Conservation (phyloP, 2,113 vertebrate genomes). For the Leucosticte australis region DNA sequence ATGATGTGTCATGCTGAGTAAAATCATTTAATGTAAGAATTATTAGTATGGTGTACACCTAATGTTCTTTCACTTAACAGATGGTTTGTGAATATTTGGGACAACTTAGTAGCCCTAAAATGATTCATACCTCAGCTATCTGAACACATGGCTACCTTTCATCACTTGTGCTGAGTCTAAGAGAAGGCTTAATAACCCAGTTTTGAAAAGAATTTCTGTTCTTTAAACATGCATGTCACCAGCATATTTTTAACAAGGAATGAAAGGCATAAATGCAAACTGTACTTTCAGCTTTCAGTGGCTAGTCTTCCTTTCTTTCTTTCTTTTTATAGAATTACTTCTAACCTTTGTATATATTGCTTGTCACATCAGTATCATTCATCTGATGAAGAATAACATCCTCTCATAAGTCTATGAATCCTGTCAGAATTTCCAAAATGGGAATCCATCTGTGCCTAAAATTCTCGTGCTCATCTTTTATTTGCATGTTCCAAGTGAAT, state of each 20-base stretch:
- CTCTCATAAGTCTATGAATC: background rate
- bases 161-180: background rate
- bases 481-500: background rate
- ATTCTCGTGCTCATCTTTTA: background rate
- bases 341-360: background rate
- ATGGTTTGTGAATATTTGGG: conserved; percentile 53
- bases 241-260: background rate
- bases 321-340: background rate
- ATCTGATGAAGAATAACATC: background rate
- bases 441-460: background rate
- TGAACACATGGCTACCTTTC: conserved; percentile 57
- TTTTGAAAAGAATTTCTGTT: background rate
- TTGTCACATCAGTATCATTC: background rate
- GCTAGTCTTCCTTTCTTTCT: background rate
- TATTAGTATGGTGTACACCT: background rate
- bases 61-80: conserved; percentile 36
- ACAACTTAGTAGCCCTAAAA: conserved; percentile 10
- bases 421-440: background rate
- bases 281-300: background rate
- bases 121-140: conserved; percentile 34
- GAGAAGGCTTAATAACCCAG: conserved; percentile 23
- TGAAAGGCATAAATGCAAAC: background rate
- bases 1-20: background rate
- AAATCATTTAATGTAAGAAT: conserved; percentile 7
- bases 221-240: background rate